phyloP scores from a whole-genome alignment of 2,797 vertebrate species.

The Aeoliscus strigatus region DNA sequence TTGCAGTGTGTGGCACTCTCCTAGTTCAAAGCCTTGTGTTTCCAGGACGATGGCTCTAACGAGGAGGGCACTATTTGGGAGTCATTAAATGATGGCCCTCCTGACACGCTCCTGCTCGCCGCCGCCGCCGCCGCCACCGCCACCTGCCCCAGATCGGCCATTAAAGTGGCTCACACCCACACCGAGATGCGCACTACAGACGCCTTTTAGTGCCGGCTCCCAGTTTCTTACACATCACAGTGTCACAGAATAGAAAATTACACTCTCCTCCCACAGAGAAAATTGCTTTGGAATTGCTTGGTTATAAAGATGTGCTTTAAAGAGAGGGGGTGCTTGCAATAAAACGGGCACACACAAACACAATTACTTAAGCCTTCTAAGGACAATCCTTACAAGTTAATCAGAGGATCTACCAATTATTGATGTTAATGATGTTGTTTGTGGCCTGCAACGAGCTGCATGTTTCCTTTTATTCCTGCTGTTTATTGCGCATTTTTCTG shows the following conservation, averaged over 20 bases:
- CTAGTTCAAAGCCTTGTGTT: constrained; percentile 76
- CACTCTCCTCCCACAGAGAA: constrained; percentile 85
- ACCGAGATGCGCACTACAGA: constrained; percentile 68
- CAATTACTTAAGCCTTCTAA: constrained; percentile 78
- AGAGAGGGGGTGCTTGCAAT: constrained; percentile 68
- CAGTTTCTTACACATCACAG: constrained; percentile 82
- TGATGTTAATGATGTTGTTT: constrained; percentile 67
- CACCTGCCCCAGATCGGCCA: constrained; percentile 69
- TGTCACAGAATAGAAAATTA: constrained; percentile 87
- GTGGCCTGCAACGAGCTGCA: constrained; percentile 27
- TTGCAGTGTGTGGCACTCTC: constrained; percentile 69
- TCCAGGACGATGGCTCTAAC: constrained; percentile 78
- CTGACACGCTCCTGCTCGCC: constrained; percentile 73
- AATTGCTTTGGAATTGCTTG: constrained; percentile 85
- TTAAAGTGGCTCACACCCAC: constrained; percentile 77
- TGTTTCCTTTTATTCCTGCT: constrained; percentile 28
- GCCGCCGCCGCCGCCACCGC: constrained; percentile 52
- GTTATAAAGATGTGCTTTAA: constrained; percentile 84
- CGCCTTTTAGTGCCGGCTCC: constrained; percentile 75
- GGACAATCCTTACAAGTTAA: constrained; percentile 74
- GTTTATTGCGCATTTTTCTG: constrained; percentile 26
- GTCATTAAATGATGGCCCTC: constrained; percentile 80
- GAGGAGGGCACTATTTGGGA: constrained; percentile 79
- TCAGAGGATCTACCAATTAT: constrained; percentile 76
- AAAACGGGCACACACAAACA: constrained; percentile 73